Conservation (phyloP, 1,140 invertebrate genomes). For the Drosophila gunungcola region DNA sequence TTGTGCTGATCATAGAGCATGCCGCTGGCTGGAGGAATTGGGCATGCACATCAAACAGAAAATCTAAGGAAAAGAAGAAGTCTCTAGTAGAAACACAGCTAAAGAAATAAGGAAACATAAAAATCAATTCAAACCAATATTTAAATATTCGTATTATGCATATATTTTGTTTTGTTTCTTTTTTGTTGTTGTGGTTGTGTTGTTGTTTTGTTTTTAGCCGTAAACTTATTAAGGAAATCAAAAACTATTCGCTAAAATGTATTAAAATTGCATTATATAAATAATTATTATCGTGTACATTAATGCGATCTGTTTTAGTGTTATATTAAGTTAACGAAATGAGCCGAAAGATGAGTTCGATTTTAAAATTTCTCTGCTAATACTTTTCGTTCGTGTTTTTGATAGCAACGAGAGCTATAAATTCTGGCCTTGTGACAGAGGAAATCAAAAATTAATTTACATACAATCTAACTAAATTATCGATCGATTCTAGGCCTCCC, state of each 20-base stretch:
- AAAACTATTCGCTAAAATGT: slow-evolving; percentile 62
- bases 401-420: slow-evolving; percentile 34
- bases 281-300: slow-evolving; percentile 51
- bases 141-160: slow-evolving; percentile 76
- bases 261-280: slow-evolving; percentile 68
- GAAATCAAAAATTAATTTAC: slow-evolving; percentile 40
- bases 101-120: slow-evolving; percentile 38
- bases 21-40: slow-evolving; percentile 44
- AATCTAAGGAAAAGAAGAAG: slow-evolving; percentile 41
- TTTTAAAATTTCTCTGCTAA: slow-evolving; percentile 38
- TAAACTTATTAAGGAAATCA: slow-evolving; percentile 79
- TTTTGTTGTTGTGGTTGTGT: slow-evolving; percentile 40
- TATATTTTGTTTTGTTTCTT: slow-evolving; percentile 62
- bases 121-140: slow-evolving; percentile 72
- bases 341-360: slow-evolving; percentile 40
- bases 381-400: slow-evolving; percentile 45
- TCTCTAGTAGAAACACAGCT: slow-evolving; percentile 27
- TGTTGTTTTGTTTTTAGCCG: slow-evolving; percentile 50
- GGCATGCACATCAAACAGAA: slow-evolving; percentile 41
- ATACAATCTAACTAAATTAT: slow-evolving; percentile 43
- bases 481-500: slow-evolving; percentile 19
- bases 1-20: slow-evolving; percentile 34
- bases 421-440: slow-evolving; percentile 47
- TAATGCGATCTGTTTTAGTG: slow-evolving; percentile 33
- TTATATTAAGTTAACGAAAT: slow-evolving; percentile 58